Percentiles rank a stretch among this genome's conserved stretches.
Conservation (phyloP, 2,888 invertebrate genomes). For the Dynastes grantii region DNA sequence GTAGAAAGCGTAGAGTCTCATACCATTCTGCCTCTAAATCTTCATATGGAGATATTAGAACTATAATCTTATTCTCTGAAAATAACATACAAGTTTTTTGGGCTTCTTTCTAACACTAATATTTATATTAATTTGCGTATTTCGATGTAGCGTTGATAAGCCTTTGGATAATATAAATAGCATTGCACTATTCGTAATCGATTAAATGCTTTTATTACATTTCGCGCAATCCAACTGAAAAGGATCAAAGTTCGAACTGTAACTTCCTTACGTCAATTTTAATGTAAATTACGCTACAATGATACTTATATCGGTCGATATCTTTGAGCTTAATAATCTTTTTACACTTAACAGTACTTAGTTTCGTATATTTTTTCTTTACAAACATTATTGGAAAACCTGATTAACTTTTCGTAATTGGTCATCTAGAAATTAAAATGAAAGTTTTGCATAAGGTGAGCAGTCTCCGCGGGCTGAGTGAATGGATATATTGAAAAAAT, state of each 20-base stretch:
- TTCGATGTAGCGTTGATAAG: slow-evolving; percentile 51
- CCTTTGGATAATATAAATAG: slow-evolving; percentile 17
- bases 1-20: too few relatives aligned
- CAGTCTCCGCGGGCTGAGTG: too few relatives aligned
- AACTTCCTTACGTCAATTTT: slow-evolving; percentile 8
- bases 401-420: too few relatives aligned
- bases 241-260: background rate
- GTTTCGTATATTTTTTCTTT: slow-evolving; percentile 27
- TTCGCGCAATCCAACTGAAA: background rate
- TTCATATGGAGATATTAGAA: too few relatives aligned
- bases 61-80: background rate
- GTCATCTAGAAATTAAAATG: too few relatives aligned
- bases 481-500: too few relatives aligned
- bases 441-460: too few relatives aligned
- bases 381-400: background rate
- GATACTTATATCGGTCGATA: slow-evolving; percentile 3
- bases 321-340: slow-evolving; percentile 30
- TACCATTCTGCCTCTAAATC: too few relatives aligned
- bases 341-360: background rate
- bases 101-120: background rate
- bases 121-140: slow-evolving; percentile 13
- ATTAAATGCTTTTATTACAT: background rate
- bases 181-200: background rate
- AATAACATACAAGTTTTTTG: background rate
- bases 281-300: slow-evolving; percentile 9